Base-by-base conservation (phyloP, 2,888 invertebrate species). In the Drosophila nr. perissopoda region DNA sequence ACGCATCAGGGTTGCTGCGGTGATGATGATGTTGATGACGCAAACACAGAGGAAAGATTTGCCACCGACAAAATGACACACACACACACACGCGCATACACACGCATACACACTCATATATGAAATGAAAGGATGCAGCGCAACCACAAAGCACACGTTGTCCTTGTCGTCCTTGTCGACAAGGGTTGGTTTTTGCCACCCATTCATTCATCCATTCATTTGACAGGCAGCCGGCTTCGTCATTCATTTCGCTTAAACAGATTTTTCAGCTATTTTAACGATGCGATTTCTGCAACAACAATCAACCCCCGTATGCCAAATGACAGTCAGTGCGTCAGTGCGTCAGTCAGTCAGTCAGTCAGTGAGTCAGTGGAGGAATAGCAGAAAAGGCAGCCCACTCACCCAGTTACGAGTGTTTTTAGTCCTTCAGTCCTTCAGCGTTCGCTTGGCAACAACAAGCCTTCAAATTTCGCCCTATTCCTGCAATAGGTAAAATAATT, bases 281-380 rank as follows among this genome's bases (percentile, higher is more conserved):
- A 88, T 90, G 88, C 91, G 88, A 88, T 74, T 88, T 71, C 72
- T 76, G 89, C 76, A 76, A 67, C 71, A 68, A 42, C 34, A 34
- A 82, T 61, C 89, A 88, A 79, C 86, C 85, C 71, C 71, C 49
- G 64, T 38, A 27, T 38, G 27, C 4, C 10, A 54, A 49, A 27
- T 36, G 36, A 27, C 67, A 38, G 60, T 51, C 77, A 65, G 56
- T 56, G 65, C 54, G 52, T 54, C 63, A 61, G 51, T 71, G 68
- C 10, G 63, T 51, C 83, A 62, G 70, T 70, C 72, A 62, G 66
- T 69, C 82, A 85, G 77, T 82, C 85, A 89, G 88, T 87, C 88
- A 90, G 82, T 87, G 82, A 87, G 87, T 87, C 87, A 87, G 84
- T 87, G 88, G 90, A 88, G 89, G 80, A 82, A 83, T 1, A 16